phyloP scores from a whole-genome alignment of 2,113 vertebrate species.

The Pteropus alecto region DNA sequence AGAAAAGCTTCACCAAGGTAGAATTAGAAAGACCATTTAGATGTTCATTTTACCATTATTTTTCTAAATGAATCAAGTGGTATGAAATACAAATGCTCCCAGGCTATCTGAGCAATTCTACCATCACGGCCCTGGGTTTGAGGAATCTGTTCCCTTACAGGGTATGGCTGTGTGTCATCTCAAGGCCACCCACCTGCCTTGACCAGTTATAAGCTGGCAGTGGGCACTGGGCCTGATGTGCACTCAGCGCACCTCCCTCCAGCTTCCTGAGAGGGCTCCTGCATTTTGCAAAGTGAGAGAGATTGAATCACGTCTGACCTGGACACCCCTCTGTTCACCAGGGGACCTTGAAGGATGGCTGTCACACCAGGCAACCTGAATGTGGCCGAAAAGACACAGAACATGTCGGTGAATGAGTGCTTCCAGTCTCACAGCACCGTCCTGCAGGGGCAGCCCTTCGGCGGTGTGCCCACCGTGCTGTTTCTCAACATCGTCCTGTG shows the following conservation, averaged over 20 bases:
- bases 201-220: not conserved
- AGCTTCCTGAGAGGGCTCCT: not conserved
- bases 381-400: slow-evolving; percentile 75
- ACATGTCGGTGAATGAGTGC: slow-evolving; percentile 87
- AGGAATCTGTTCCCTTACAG: not conserved
- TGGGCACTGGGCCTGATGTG: not conserved
- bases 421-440: slow-evolving; percentile 92
- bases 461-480: slow-evolving; percentile 94
- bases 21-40: not conserved
- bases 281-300: slow-evolving; percentile 67
- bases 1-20: not conserved
- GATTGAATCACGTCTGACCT: not conserved
- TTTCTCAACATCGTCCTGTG: slow-evolving; percentile 91
- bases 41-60: not conserved
- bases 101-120: not conserved
- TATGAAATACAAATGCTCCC: not conserved
- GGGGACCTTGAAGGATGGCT: slow-evolving; percentile 42
- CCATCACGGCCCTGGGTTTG: not conserved
- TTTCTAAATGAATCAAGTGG: not conserved
- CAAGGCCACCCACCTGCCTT: not conserved
- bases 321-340: slow-evolving; percentile 14
- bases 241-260: not conserved
- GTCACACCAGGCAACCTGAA: slow-evolving; percentile 68
- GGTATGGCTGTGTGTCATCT: fast-evolving
- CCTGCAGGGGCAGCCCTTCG: slow-evolving; percentile 94